Evolutionary conservation across 1,140 invertebrate species (phyloP), one percentile per base, ranked within the genome.

Genomic region (Anastatus disparis): DNA sequence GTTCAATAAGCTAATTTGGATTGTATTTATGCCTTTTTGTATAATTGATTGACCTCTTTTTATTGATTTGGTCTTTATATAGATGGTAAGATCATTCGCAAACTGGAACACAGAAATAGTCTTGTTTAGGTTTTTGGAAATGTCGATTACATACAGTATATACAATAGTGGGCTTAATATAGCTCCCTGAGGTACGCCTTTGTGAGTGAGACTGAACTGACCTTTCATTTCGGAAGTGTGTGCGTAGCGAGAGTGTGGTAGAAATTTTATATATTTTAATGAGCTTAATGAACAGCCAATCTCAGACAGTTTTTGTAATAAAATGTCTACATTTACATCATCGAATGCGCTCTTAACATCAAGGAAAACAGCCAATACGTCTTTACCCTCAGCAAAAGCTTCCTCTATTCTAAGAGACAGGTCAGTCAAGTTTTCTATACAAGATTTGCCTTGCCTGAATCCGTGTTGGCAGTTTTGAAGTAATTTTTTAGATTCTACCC

Each of bases 321-420:
- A 26, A 22, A 44, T 22, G 58, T 61, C 22, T 3, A 40, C 13
- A 26, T 24, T 61, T 6, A 61, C 38, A 27, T 61, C 22, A 44
- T 61, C 58, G 44, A 61, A 61, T 12, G 58, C 58, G 13, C 58
- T 17, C 24, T 61, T 20, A 2, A 61, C 58, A 61, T 61, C 58
- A 12, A 61, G 40, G 26, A 44, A 61, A 3, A 26, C 58, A 31
- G 58, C 58, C 2, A 44, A 3, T 12, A 44, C 42, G 2, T 61
- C 20, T 42, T 61, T 40, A 9, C 17, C 15, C 26, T 44, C 42
- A 13, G 20, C 8, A 13, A 61, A 44, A 0, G 58, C 17, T 24
- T 61, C 38, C 2, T 12, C 22, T 9, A 61, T 44, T 42, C 22
- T 61, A n/a, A 61, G 15, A 4, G 12, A 6, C 3, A 44, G 15